These are phyloP conservation scores for Pholis gunnellus DNA, from an alignment of 2,113 vertebrate species.

Conservation along the genomic window DNA sequence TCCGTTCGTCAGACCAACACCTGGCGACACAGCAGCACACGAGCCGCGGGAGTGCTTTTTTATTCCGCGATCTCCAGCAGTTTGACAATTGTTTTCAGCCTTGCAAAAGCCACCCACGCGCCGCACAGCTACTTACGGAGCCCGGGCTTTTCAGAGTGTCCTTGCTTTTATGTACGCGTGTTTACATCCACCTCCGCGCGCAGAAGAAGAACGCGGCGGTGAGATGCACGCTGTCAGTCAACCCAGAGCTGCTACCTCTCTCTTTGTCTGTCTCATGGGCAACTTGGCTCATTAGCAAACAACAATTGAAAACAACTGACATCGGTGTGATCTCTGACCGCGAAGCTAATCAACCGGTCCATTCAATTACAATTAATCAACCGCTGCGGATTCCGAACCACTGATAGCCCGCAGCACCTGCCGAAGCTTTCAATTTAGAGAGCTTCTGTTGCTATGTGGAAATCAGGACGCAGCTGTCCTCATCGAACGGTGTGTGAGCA, in stretches of 20 bases:
- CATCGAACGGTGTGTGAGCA: background rate
- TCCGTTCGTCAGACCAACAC: conserved; percentile 27
- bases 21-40: conserved; percentile 3
- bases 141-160: conserved; percentile 36
- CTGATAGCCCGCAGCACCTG: background rate
- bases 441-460: background rate
- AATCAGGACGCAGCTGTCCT: conserved; percentile 1
- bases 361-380: background rate
- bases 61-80: conserved; percentile 13
- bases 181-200: conserved; percentile 17
- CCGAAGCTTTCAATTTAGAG: background rate
- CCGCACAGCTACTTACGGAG: conserved; percentile 29
- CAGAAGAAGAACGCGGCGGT: background rate
- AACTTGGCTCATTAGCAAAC: background rate
- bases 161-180: conserved; percentile 54
- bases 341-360: background rate
- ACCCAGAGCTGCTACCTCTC: background rate
- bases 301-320: conserved; percentile 9
- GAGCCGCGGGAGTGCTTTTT: conserved; percentile 6
- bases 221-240: conserved; percentile 24
- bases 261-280: conserved; percentile 8
- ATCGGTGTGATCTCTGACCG: background rate
- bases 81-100: conserved; percentile 47
- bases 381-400: background rate
- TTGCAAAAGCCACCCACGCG: conserved; percentile 34